Evolutionary conservation across 2,113 vertebrate genomes (phyloP).

Genomic region (Neoarius graeffei): DNA sequence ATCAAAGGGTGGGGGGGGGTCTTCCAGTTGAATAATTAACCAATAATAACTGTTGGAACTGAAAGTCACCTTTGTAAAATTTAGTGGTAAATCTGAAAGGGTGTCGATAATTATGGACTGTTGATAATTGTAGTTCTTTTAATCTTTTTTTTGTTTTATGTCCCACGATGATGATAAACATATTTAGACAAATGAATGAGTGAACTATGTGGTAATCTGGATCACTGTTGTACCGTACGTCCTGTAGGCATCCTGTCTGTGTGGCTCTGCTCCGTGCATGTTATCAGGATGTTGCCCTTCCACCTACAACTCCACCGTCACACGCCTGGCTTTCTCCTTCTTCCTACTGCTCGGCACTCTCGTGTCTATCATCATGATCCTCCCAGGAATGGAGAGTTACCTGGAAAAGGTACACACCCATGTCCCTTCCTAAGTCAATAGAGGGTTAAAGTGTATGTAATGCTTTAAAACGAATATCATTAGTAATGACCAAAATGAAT

Average conservation of each 20-base stretch:
- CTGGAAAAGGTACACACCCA: constrained; percentile 78
- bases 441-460: no score
- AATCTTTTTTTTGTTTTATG: not conserved
- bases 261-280: constrained; percentile 86
- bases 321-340: constrained; percentile 84
- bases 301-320: constrained; percentile 83
- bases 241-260: constrained; percentile 87
- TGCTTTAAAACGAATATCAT: no score
- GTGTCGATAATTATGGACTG: no score
- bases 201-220: not conserved
- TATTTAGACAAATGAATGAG: not conserved
- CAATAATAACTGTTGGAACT: no score
- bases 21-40: no score
- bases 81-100: no score
- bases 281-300: constrained; percentile 89
- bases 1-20: no score
- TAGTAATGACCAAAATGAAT: no score
- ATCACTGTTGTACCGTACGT: not conserved
- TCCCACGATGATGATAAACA: not conserved
- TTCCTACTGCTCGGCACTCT: constrained; percentile 87
- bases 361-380: constrained; percentile 88
- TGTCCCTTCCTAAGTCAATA: not conserved
- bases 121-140: not conserved
- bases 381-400: constrained; percentile 84
- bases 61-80: no score